Evolutionary conservation across 2,113 vertebrate genomes (phyloP).

Genomic region (Chlorodrepanis virens): DNA sequence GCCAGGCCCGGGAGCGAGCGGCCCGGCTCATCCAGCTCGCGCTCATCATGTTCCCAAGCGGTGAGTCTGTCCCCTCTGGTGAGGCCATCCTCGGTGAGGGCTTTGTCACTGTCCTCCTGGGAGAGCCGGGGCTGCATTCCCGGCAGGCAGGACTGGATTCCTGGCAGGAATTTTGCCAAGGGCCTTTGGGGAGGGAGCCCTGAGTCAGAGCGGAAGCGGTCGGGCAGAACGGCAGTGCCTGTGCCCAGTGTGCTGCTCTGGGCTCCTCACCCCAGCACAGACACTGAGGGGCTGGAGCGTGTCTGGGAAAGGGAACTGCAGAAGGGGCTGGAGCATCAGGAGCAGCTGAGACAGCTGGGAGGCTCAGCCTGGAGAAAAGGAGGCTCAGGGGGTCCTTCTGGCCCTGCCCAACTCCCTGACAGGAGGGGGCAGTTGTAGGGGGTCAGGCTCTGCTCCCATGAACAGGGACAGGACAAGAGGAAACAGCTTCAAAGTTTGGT

Average conservation of each 20-base stretch:
- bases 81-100: neutral
- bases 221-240: neutral
- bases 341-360: neutral
- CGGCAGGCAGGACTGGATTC: neutral
- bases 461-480: neutral
- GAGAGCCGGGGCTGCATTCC: neutral
- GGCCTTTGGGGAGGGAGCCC: neutral
- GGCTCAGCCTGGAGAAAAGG: neutral
- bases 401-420: neutral
- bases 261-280: neutral
- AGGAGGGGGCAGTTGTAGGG: neutral
- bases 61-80: constrained; percentile 69
- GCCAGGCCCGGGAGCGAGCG: constrained; percentile 71
- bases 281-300: neutral
- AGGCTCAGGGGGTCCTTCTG: neutral
- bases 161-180: neutral
- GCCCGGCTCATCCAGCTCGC: constrained; percentile 81
- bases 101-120: neutral
- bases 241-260: neutral
- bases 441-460: neutral
- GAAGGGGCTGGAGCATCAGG: neutral
- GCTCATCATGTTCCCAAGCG: constrained; percentile 90
- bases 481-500: neutral
- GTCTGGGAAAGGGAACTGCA: neutral
- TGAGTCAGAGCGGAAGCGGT: neutral